phyloP scores from a whole-genome alignment of 2,113 vertebrate genomes.

The Sterna hirundo region DNA sequence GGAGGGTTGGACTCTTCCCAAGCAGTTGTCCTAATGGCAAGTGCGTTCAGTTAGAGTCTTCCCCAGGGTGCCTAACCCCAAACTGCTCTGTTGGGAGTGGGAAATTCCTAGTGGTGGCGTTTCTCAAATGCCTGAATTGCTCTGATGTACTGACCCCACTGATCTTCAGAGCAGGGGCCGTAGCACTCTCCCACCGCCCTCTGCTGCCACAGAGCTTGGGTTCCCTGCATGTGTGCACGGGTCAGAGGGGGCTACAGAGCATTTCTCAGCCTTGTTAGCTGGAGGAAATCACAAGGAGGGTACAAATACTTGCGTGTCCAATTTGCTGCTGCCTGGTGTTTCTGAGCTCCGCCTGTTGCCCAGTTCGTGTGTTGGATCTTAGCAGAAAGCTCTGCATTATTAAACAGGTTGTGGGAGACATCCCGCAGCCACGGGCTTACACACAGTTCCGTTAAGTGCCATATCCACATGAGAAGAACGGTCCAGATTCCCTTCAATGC shows the following conservation, averaged over 20 bases:
- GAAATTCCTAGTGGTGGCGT: not conserved
- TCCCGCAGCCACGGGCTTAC: not conserved
- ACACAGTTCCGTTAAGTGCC: not conserved
- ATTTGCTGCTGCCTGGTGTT: not conserved
- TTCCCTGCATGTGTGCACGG: not conserved
- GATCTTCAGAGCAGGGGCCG: too few relatives aligned
- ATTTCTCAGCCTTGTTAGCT: not conserved
- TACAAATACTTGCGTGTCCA: not conserved
- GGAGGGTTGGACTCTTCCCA: not conserved
- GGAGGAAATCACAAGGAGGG: not conserved
- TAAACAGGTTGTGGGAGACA: not conserved
- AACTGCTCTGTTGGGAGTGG: not conserved
- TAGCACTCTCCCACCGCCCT: accelerated
- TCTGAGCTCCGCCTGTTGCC: not conserved
- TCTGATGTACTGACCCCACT: not conserved
- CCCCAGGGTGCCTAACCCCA: not conserved
- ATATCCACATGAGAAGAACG: not conserved
- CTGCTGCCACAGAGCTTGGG: not conserved
- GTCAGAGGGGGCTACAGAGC: not conserved
- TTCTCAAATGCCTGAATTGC: not conserved
- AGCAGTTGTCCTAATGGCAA: not conserved
- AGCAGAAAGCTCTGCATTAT: not conserved
- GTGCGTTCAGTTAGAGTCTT: not conserved
- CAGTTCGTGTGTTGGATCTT: not conserved
- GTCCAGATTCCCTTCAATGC: not conserved